These are phyloP conservation scores for Tigriopus japonicus DNA, from an alignment of 1,140 invertebrate genomes.

Conservation along the genomic window DNA sequence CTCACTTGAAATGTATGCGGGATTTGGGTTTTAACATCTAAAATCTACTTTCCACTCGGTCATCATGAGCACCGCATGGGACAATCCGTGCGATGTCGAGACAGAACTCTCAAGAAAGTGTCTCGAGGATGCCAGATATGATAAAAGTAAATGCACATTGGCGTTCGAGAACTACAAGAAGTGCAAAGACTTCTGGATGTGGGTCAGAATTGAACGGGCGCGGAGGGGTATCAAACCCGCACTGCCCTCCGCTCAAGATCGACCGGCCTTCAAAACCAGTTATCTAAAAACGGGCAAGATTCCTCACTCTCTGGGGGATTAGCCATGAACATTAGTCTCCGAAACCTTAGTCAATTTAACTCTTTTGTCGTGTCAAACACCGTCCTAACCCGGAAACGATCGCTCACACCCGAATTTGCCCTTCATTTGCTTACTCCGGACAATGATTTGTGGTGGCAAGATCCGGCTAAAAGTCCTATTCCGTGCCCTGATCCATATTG, in stretches of 20 bases:
- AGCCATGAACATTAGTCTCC: background rate
- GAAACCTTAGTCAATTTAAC: background rate
- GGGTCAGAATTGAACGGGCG: background rate
- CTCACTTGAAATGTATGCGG: constrained; percentile 90
- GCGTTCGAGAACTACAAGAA: constrained; percentile 3
- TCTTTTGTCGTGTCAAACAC: background rate
- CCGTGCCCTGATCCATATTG: background rate
- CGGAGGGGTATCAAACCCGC: background rate
- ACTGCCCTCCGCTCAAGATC: background rate
- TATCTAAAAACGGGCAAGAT: background rate
- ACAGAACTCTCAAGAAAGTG: background rate
- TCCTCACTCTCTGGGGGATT: background rate
- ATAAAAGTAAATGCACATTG: background rate
- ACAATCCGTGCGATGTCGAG: constrained; percentile 4
- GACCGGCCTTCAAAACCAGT: background rate
- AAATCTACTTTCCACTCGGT: constrained; percentile 16
- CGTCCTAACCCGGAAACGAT: background rate
- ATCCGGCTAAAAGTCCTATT: background rate
- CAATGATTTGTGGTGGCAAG: background rate
- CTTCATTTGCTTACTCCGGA: background rate
- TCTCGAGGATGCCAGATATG: background rate
- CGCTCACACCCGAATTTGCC: background rate
- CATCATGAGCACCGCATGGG: background rate
- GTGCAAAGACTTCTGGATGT: constrained; percentile 5
- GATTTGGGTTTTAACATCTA: constrained; percentile 86